Evolutionary conservation across 2,113 vertebrate species (phyloP).

Genomic region (Craseonycteris thonglongyai): DNA sequence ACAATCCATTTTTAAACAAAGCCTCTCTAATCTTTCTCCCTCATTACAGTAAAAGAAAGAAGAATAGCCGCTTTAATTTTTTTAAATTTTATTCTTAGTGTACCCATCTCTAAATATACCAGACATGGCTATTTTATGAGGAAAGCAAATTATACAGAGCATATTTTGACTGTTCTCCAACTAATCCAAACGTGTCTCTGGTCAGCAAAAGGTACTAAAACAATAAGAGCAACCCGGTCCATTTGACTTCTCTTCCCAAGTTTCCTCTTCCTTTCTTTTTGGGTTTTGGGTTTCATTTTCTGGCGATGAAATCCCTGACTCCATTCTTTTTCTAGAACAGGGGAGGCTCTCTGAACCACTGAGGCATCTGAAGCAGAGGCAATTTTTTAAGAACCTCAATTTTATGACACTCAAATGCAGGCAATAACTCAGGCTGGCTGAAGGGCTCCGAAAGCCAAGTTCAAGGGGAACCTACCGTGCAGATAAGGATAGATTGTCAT

Average conservation of each 20-base stretch:
- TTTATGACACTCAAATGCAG: constrained; percentile 12
- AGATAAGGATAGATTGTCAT: constrained; percentile 71
- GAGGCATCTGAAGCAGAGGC: constrained; percentile 55
- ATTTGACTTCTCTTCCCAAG: background rate
- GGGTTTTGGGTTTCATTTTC: constrained; percentile 9
- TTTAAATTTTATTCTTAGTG: background rate
- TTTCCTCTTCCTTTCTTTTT: background rate
- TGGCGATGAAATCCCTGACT: constrained; percentile 55
- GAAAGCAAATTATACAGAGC: background rate
- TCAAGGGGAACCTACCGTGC: background rate
- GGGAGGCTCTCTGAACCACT: background rate
- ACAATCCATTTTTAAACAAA: background rate
- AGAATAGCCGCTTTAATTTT: background rate
- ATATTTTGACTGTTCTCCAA: background rate
- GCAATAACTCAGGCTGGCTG: constrained; percentile 55
- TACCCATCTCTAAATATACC: background rate
- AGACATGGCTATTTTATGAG: background rate
- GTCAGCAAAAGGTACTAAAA: background rate
- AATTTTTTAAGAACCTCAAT: constrained; percentile 39
- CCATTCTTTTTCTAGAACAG: background rate
- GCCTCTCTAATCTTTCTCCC: background rate
- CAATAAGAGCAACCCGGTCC: background rate
- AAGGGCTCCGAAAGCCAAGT: constrained; percentile 32
- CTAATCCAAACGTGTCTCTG: background rate
- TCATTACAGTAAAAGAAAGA: constrained; percentile 14